Evolutionary conservation across 2,888 invertebrate genomes (phyloP).

Genomic region (Hemicrepidius hirtus): DNA sequence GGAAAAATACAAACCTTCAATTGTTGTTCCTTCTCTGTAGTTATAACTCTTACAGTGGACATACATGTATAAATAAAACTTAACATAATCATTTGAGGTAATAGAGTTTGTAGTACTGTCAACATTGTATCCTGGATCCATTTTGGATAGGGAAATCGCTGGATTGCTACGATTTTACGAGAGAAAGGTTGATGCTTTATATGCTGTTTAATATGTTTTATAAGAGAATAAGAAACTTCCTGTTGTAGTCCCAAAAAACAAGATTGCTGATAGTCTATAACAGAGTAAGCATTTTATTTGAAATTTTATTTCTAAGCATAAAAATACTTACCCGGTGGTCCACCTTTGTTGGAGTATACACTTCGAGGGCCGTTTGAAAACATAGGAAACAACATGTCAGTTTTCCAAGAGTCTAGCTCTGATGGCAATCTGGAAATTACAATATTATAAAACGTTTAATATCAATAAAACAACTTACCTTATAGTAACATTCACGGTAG

Average conservation of each 20-base stretch:
- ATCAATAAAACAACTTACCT: too few relatives aligned
- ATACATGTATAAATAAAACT: slow-evolving; percentile 88
- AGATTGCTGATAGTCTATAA: too few relatives aligned
- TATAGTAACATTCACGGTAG: slow-evolving; percentile 74
- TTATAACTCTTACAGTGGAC: slow-evolving; percentile 84
- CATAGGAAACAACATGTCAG: slow-evolving; percentile 75
- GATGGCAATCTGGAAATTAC: slow-evolving; percentile 75
- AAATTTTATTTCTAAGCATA: slow-evolving; percentile 70
- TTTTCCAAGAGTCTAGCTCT: slow-evolving; percentile 81
- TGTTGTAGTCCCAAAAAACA: slow-evolving; percentile 64
- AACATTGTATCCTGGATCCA: slow-evolving; percentile 82
- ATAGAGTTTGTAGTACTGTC: slow-evolving; percentile 77
- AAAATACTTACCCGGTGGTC: slow-evolving; percentile 50
- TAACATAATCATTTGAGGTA: slow-evolving; percentile 85
- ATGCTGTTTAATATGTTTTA: slow-evolving; percentile 53
- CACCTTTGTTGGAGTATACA: slow-evolving; percentile 41
- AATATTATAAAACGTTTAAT: too few relatives aligned
- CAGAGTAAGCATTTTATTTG: slow-evolving; percentile 69
- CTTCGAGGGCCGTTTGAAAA: slow-evolving; percentile 59
- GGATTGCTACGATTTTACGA: slow-evolving; percentile 67
- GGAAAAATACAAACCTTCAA: slow-evolving; percentile 76
- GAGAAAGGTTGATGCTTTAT: slow-evolving; percentile 76
- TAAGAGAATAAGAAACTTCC: slow-evolving; percentile 64
- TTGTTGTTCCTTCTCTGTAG: slow-evolving; percentile 84
- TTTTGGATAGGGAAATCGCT: slow-evolving; percentile 84